Evolutionary conservation across 2,888 invertebrate species (phyloP), one percentile per base, ranked within the genome.

Genomic region (Lamproptera curius): DNA sequence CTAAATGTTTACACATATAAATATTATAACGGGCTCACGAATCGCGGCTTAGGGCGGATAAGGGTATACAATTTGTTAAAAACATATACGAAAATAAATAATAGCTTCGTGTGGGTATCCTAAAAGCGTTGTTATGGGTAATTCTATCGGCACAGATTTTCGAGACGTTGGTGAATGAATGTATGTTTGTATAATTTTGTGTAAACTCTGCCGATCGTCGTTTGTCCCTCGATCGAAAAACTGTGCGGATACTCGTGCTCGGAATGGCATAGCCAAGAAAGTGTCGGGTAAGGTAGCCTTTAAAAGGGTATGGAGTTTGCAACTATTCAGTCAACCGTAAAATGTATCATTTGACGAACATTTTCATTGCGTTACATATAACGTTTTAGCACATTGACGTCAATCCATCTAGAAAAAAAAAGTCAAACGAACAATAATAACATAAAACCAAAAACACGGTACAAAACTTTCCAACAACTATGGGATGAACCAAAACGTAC

Each of bases 311-410:
- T 70, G 70, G 61, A 72, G 62, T 71, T 80, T 76, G 81, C 82
- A 81, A 68, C 85, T 85, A 86, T 65, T 71, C 71, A 80, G 70
- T 70, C 74, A 80, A 73, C 78, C 75, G 74, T 74, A 80, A 43
- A 78, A 61, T 47, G 51, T 56, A 55, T 56, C 42, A 76, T 73
- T 71, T 68, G 75, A 81, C 77, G 76, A 77, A 79, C 77, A 82
- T 73, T 77, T 63, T 73, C 85, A 86, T 86, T 81, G 83, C 86
- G 86, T 85, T 85, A 85, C 77, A 73, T 85, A 84, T 85, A 86
- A 86, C 86, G 85, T 84, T 84, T 86, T 86, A 83, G 86, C 86
- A 83, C 77, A 85, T 73, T 72, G 54, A 76, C 68, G 59, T 73
- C 65, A 73, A 68, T 70, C 73, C 67, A 75, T 81, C 85, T 85